Base-by-base conservation (phyloP, 1,140 invertebrate genomes). In the Riptortus pedestris region DNA sequence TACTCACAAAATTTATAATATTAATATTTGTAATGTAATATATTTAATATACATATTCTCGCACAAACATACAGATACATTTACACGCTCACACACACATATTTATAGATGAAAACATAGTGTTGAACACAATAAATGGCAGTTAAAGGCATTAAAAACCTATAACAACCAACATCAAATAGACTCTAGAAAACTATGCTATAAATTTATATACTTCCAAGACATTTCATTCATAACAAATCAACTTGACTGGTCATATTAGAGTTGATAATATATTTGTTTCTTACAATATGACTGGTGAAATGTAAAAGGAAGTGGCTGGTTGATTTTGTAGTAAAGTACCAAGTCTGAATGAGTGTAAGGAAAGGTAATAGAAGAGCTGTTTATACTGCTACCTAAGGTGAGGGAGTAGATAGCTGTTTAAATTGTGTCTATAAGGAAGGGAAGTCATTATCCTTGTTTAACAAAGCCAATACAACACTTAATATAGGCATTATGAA, bases 201-300 rank as follows among this genome's bases (percentile, higher is more conserved):
- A 55, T 55, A 55, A 24, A 55, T 55, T 24, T 24, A 55, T 55
- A 55, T 22, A 16, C 24, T 55, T 55, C 5, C 26, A 24, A 24
- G 26, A 24, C 9, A 3, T 27, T 55, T 55, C 51, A 55, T 55
- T 55, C 24, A 27, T 55, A 55, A 55, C 51, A 55, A 55, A 55
- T 55, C 51, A 55, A 55, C 51, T 24, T 55, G 51, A 55, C 51
- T 55, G 51, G 51, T 24, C 51, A 24, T 24, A 55, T 55, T 55
- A 14, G 20, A 16, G 51, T 55, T 27, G 26, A 27, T 18, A 55
- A 24, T 55, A 4, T 24, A 24, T 24, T 14, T 26, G 16, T 4
- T 55, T 14, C 20, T 24, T 55, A 55, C 22, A 55, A 24, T 24
- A 16, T 11, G 16, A 55, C 22, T 24, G 16, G 9, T 55, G 24